Conservation (phyloP, 30 jellyfish, hydroid and myxozoan species). For the Cassiopea andromeda region DNA sequence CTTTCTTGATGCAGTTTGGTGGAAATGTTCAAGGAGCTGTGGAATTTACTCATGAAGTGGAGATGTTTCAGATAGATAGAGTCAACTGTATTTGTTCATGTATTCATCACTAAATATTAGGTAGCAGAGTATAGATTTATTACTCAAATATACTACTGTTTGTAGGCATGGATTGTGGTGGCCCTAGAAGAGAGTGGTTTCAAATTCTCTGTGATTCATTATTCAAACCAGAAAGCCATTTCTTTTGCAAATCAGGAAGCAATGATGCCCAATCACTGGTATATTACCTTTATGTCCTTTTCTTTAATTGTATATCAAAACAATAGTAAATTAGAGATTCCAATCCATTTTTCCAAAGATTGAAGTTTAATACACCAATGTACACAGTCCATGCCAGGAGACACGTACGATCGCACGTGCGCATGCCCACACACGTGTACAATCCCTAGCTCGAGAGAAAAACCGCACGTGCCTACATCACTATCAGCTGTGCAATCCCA, state of each 20-base stretch:
- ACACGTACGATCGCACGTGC: too few relatives aligned
- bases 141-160: background rate
- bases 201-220: constrained; percentile 72
- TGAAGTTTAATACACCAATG: too few relatives aligned
- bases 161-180: constrained; percentile 95
- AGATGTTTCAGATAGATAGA: too few relatives aligned
- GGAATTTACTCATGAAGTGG: too few relatives aligned
- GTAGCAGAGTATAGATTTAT: background rate
- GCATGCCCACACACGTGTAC: too few relatives aligned
- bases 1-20: too few relatives aligned
- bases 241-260: constrained; percentile 75
- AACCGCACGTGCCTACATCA: too few relatives aligned
- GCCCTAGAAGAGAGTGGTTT: constrained; percentile 89
- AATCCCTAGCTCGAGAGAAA: too few relatives aligned
- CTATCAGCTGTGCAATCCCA: too few relatives aligned
- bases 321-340: background rate
- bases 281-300: background rate
- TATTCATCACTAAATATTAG: background rate
- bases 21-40: too few relatives aligned
- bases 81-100: background rate
- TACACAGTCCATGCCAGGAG: too few relatives aligned
- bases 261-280: constrained; percentile 90
- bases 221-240: constrained; percentile 68
- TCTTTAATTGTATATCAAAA: background rate
- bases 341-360: too few relatives aligned